Evolutionary conservation across 2,888 invertebrate genomes (phyloP).

Genomic region (Tinea pellionella): DNA sequence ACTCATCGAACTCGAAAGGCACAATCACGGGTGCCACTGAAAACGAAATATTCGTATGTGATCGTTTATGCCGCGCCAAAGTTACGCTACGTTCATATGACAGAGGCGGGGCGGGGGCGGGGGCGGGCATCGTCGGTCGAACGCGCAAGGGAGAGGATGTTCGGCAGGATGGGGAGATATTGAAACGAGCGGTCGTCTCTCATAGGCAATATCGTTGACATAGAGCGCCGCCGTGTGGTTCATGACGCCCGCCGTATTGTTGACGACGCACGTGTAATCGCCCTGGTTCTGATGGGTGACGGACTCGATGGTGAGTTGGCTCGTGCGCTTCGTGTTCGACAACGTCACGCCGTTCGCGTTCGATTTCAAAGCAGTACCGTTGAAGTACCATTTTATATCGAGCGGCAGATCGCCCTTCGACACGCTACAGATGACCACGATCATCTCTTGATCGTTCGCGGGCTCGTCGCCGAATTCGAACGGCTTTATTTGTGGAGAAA

Average conservation of each 20-base stretch:
- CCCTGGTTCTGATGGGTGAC: slow-evolving; percentile 71
- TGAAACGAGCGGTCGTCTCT: not conserved
- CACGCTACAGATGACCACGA: slow-evolving; percentile 75
- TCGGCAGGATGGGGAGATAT: not conserved
- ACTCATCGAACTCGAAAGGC: slow-evolving; percentile 71
- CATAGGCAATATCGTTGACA: slow-evolving; percentile 72
- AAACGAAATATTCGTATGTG: slow-evolving; percentile 18
- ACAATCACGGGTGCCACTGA: slow-evolving; percentile 72
- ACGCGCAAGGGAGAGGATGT: slow-evolving; percentile 14
- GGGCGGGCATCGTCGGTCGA: too few relatives aligned
- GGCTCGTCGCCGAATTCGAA: slow-evolving; percentile 81
- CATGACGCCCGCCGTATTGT: slow-evolving; percentile 72
- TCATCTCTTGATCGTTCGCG: slow-evolving; percentile 78
- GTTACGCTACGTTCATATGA: slow-evolving; percentile 36
- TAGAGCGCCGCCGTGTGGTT: slow-evolving; percentile 73
- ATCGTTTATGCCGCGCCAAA: slow-evolving; percentile 62
- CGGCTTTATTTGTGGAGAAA: slow-evolving; percentile 82
- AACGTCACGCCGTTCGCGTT: slow-evolving; percentile 47
- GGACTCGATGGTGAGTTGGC: slow-evolving; percentile 70
- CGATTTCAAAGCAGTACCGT: slow-evolving; percentile 59
- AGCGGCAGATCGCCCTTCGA: slow-evolving; percentile 78
- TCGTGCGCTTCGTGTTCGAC: slow-evolving; percentile 54
- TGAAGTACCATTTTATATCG: slow-evolving; percentile 77
- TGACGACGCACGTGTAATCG: slow-evolving; percentile 72
- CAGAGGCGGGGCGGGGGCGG: too few relatives aligned